phyloP scores from a whole-genome alignment of 2,113 vertebrate species.

The Gorsachius goisagi region DNA sequence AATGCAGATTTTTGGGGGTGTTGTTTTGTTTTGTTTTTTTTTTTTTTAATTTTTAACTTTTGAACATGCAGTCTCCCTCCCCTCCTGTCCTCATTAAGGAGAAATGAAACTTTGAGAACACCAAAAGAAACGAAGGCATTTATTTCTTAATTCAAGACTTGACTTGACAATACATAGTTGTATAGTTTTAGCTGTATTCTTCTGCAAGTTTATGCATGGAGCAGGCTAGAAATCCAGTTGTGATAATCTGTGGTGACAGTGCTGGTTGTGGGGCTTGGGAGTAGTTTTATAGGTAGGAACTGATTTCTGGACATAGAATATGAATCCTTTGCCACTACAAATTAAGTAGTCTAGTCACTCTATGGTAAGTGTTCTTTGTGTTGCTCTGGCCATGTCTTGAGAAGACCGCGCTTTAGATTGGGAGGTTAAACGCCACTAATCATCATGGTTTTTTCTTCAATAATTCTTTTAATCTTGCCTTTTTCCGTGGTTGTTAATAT shows the following conservation, averaged over 20 bases:
- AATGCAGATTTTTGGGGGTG: not conserved
- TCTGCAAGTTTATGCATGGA: not conserved
- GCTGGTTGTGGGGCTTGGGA: not conserved
- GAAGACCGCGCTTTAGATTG: not conserved
- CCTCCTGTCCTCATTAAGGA: not conserved
- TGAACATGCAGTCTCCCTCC: not conserved
- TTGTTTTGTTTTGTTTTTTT: not conserved
- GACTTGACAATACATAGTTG: not conserved
- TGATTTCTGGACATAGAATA: not conserved
- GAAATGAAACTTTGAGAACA: not conserved
- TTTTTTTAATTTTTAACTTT: not conserved
- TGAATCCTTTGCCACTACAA: not conserved
- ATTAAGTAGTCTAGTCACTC: not conserved
- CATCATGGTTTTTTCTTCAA: not conserved
- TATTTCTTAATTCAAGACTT: not conserved
- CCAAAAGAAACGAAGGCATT: not conserved
- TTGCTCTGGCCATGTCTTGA: not conserved
- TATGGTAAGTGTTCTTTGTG: not conserved
- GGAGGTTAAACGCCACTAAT: not conserved
- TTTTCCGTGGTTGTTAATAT: not conserved
- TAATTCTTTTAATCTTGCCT: fast-evolving
- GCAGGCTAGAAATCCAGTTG: not conserved
- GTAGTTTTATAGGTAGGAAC: not conserved
- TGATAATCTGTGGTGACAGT: not conserved
- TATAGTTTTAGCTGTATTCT: not conserved